Percentiles rank a stretch among this genome's conserved stretches.
Evolutionary conservation across 2,888 invertebrate genomes (phyloP).

Genomic region (Heteromurus nitidus): DNA sequence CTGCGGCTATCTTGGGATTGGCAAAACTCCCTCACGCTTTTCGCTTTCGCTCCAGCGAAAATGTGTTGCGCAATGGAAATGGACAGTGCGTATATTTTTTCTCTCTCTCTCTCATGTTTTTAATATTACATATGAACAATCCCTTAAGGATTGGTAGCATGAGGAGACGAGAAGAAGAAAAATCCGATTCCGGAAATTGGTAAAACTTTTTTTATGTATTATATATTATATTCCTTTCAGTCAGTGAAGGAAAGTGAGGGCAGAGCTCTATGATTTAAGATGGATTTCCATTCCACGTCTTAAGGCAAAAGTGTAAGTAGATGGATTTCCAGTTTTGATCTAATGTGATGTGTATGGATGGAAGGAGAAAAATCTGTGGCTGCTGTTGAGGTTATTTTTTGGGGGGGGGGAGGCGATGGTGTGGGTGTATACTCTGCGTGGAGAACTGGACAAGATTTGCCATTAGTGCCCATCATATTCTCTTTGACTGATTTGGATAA

Average conservation of each 20-base stretch:
- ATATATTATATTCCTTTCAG: not conserved
- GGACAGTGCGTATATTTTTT: not conserved
- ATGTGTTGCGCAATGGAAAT: not conserved
- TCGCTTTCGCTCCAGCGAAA: too few relatives aligned
- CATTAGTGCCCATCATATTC: not conserved
- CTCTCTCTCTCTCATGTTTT: not conserved
- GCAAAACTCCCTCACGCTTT: too few relatives aligned
- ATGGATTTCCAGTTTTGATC: not conserved
- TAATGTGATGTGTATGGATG: not conserved
- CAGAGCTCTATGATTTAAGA: conserved; percentile 17
- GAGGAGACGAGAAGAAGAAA: not conserved
- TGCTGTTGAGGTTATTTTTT: too few relatives aligned
- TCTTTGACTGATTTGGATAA: conserved; percentile 2
- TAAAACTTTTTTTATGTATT: conserved; percentile 41
- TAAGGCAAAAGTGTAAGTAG: not conserved
- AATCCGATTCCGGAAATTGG: conserved; percentile 17
- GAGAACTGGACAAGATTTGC: not conserved
- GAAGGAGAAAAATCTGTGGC: too few relatives aligned
- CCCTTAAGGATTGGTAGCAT: not conserved
- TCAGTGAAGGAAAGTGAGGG: conserved; percentile 4
- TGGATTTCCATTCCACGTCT: not conserved
- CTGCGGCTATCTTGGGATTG: not conserved
- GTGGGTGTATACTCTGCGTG: too few relatives aligned
- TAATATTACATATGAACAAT: conserved; percentile 13
- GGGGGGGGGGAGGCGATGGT: too few relatives aligned